Percentiles rank a stretch among this genome's conserved stretches.
phyloP scores from a whole-genome alignment of 2,888 invertebrate genomes.

The Lochmaea crataegi region DNA sequence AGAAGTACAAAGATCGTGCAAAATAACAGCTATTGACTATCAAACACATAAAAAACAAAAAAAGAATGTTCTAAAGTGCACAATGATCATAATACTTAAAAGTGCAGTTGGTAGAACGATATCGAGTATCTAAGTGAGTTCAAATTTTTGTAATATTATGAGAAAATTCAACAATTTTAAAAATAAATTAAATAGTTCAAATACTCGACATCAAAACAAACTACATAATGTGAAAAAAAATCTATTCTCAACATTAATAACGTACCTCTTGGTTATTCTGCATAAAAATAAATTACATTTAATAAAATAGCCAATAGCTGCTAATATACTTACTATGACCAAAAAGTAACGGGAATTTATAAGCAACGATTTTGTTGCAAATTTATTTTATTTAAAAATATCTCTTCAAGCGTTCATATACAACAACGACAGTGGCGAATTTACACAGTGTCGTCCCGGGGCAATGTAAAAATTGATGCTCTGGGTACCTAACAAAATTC shows the following conservation, averaged over 20 bases:
- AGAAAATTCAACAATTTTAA: not conserved
- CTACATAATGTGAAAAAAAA: slow-evolving; percentile 21
- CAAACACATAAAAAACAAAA: slow-evolving; percentile 6
- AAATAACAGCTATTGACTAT: slow-evolving; percentile 51
- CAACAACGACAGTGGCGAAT: no score
- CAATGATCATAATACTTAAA: not conserved
- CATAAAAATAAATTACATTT: slow-evolving; percentile 37
- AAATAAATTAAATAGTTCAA: not conserved
- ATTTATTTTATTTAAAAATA: not conserved
- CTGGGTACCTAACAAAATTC: no score
- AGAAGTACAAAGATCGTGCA: slow-evolving; percentile 32
- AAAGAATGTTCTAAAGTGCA: slow-evolving; percentile 4
- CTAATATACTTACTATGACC: slow-evolving; percentile 32
- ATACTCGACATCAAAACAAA: slow-evolving; percentile 14
- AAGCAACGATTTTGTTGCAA: not conserved
- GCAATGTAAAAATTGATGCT: no score
- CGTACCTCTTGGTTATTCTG: slow-evolving; percentile 52
- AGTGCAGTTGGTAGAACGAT: not conserved
- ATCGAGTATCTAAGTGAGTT: slow-evolving; percentile 3
- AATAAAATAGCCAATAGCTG: slow-evolving; percentile 52
- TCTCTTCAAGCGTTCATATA: no score
- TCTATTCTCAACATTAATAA: slow-evolving; percentile 30
- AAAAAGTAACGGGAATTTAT: slow-evolving; percentile 5
- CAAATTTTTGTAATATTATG: not conserved
- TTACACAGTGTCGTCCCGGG: no score